Evolutionary conservation across 2,888 invertebrate species (phyloP).

Genomic region (Callosobruchus maculatus): DNA sequence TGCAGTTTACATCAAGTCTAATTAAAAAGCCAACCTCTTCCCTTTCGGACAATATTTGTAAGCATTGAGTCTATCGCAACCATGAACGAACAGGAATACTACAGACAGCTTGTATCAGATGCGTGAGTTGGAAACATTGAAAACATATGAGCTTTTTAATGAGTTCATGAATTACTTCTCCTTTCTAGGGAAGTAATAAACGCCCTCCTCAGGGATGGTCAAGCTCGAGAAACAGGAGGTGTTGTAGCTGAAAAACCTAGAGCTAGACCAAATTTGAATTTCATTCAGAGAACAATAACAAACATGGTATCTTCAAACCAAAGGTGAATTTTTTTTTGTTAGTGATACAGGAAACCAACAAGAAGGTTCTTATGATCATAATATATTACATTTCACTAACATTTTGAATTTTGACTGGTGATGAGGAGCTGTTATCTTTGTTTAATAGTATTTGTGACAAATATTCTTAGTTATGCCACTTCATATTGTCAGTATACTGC

Average conservation of each 20-base stretch:
- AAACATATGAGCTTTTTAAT: too few relatives aligned
- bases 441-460: too few relatives aligned
- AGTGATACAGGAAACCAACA: too few relatives aligned
- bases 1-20: too few relatives aligned
- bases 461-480: too few relatives aligned
- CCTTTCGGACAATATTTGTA: too few relatives aligned
- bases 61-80: neutral
- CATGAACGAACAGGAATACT: neutral
- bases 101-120: neutral
- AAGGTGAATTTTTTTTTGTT: conserved; percentile 16
- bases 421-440: too few relatives aligned
- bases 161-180: neutral
- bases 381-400: too few relatives aligned
- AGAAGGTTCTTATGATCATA: too few relatives aligned
- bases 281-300: conserved; percentile 29
- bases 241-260: conserved; percentile 23
- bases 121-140: neutral
- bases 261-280: conserved; percentile 29
- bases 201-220: conserved; percentile 28
- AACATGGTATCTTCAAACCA: conserved; percentile 28
- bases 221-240: conserved; percentile 17
- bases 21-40: too few relatives aligned
- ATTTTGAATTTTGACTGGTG: too few relatives aligned
- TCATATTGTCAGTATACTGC: too few relatives aligned
- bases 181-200: conserved; percentile 27